These are phyloP conservation scores for Ptychoptera albimana DNA, from an alignment of 2,888 invertebrate species.

Conservation along the genomic window DNA sequence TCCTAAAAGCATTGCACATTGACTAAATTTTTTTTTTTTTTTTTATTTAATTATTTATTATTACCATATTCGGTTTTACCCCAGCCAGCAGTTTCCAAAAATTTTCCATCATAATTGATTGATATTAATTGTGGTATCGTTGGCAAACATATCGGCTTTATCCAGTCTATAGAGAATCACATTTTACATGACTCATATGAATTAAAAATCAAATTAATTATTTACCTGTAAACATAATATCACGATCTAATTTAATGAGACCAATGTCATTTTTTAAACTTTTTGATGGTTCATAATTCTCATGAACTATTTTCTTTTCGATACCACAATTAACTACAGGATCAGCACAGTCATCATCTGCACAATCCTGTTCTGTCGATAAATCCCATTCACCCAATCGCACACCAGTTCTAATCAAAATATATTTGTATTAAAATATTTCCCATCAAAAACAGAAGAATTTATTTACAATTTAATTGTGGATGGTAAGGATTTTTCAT, in stretches of 20 bases:
- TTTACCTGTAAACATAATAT: conserved; percentile 36
- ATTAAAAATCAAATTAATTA: not conserved
- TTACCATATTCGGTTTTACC: conserved; percentile 37
- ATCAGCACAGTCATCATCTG: conserved; percentile 34
- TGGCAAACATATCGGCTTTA: conserved; percentile 45
- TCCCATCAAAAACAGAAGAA: no score
- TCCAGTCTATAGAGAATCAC: conserved; percentile 13
- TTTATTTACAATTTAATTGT: not conserved
- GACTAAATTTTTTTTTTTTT: not conserved
- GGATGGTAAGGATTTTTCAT: conserved; percentile 26
- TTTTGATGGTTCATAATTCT: conserved; percentile 40
- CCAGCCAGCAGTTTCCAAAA: conserved; percentile 45
- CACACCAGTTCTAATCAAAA: conserved; percentile 27
- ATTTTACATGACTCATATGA: not conserved
- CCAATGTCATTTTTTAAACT: conserved; percentile 58
- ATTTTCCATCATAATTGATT: conserved; percentile 28
- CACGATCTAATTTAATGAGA: conserved; percentile 40
- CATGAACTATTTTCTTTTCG: conserved; percentile 47
- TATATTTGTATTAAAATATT: no score
- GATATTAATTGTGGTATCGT: conserved; percentile 17
- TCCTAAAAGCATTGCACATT: conserved; percentile 10
- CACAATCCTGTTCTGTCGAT: conserved; percentile 40
- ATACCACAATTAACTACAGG: conserved; percentile 42
- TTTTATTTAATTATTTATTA: no score
- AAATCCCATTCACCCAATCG: conserved; percentile 37